Evolutionary conservation across 2,888 invertebrate genomes (phyloP).

Genomic region (Ernsta delagoae): DNA sequence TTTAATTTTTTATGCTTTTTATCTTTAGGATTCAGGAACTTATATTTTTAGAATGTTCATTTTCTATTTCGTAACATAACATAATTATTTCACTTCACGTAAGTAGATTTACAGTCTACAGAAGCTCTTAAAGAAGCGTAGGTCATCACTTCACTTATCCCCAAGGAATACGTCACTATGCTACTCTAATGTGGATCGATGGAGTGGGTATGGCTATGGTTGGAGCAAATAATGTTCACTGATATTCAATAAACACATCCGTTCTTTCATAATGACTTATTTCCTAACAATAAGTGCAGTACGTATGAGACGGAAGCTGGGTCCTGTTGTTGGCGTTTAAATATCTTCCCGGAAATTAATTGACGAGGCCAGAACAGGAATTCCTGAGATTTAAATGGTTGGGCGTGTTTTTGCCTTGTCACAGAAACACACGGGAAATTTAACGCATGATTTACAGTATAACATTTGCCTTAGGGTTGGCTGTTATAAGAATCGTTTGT

Average conservation of each 20-base stretch:
- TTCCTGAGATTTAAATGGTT: conserved; percentile 3
- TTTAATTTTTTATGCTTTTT: no score
- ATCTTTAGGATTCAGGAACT: no score
- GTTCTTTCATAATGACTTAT: not conserved
- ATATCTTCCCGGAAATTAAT: conserved; percentile 23
- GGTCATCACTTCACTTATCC: no score
- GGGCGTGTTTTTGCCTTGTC: not conserved
- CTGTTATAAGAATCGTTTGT: no score
- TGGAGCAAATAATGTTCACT: not conserved
- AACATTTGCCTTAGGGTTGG: not conserved
- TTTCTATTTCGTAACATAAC: no score
- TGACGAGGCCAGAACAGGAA: conserved; percentile 7
- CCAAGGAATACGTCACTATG: no score
- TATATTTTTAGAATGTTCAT: no score
- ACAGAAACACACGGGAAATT: not conserved
- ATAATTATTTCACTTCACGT: no score
- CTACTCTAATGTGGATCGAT: no score
- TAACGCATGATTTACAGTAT: not conserved
- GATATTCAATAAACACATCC: not conserved
- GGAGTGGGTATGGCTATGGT: not conserved
- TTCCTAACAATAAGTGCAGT: conserved; percentile 15
- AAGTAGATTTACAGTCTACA: no score
- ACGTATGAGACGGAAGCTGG: conserved; percentile 24
- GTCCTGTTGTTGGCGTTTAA: conserved; percentile 12
- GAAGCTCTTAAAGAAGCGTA: no score